Base-by-base conservation (phyloP, 2,888 invertebrate genomes). In the Netelia melanura region DNA sequence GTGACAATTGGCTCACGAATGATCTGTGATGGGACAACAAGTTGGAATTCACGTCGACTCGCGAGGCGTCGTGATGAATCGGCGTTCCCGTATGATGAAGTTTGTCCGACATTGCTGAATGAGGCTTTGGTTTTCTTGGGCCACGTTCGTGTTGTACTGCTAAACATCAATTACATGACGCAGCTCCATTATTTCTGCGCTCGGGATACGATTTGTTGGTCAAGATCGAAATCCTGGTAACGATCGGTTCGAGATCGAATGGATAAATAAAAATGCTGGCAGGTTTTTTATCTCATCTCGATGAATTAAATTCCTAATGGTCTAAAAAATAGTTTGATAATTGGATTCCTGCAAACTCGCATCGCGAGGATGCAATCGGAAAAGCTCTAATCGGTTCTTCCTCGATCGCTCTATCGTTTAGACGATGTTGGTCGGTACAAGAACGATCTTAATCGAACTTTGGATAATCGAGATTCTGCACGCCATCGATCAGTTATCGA, bases 81-180 rank as follows among this genome's bases (percentile, higher is more conserved):
- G 89, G 80, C 8, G 88, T 78, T 10, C 86, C 86, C 10, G 87
- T 88, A 85, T 95, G 92, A 81, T 92, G 91, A 79, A 92, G 93
- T 76, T 93, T 93, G 62, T 91, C 91, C 62, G 91, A 86, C 82
- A 91, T 90, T 64, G 56, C 93, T 89, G 86, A 94, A 92, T 97
- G 97, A 86, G 97, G 94, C 94, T 99, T 98, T 6, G 98, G 98
- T 94, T 98, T 98, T 83, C 99, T 96, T 0, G 99, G 99, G 8
- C 99, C 99, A 65, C 99, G 96, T 94, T 99, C 99, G 94, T 99
- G 99, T 94, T 99, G 99, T 85, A 99, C 99, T 93, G 99, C 99
- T 99, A 95, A 82, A 95, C 94, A 88, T 88, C 79, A 84, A 85
- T 84, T 77, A 83, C 79, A 85, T 65, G 30, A 78, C 65, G 72